Conservation (phyloP, 2,888 invertebrate genomes). For the Athrips mouffetella region DNA sequence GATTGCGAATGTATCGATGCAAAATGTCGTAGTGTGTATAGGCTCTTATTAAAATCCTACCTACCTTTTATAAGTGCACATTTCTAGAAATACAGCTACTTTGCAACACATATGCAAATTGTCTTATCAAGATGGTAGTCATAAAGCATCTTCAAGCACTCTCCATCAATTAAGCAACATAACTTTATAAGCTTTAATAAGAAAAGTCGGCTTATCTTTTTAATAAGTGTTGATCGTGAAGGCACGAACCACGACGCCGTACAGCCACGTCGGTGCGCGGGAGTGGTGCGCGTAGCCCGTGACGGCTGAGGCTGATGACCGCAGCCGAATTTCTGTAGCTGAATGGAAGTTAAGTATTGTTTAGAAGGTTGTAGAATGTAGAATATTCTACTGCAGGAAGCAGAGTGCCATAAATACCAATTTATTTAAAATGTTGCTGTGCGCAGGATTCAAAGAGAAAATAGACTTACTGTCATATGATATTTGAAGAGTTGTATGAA, state of each 20-base stretch:
- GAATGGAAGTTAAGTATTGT: not conserved
- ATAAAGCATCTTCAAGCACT: not conserved
- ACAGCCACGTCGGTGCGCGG: slow-evolving; percentile 27
- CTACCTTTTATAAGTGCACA: too few species aligned
- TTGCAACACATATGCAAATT: too few species aligned
- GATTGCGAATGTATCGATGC: too few species aligned
- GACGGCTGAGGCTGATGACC: slow-evolving; percentile 47
- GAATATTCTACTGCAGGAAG: not conserved
- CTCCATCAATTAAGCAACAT: slow-evolving; percentile 7
- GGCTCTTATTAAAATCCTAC: too few species aligned
- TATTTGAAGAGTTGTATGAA: too few species aligned
- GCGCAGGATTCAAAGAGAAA: too few species aligned
- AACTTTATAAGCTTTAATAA: slow-evolving; percentile 12
- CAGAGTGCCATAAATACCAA: too few species aligned
- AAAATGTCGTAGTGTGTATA: too few species aligned
- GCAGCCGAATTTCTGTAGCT: slow-evolving; percentile 39
- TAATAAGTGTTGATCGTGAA: slow-evolving; percentile 8
- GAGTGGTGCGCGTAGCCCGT: slow-evolving; percentile 40
- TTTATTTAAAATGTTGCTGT: too few species aligned
- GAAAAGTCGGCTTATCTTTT: slow-evolving; percentile 5
- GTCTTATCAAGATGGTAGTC: too few species aligned
- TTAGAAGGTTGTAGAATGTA: slow-evolving; percentile 1
- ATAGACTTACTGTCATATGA: too few species aligned
- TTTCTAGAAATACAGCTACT: too few species aligned
- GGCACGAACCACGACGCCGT: not conserved